These are phyloP conservation scores for Oenanthe melanoleuca DNA, from an alignment of 2,113 vertebrate genomes.

Conservation along the genomic window DNA sequence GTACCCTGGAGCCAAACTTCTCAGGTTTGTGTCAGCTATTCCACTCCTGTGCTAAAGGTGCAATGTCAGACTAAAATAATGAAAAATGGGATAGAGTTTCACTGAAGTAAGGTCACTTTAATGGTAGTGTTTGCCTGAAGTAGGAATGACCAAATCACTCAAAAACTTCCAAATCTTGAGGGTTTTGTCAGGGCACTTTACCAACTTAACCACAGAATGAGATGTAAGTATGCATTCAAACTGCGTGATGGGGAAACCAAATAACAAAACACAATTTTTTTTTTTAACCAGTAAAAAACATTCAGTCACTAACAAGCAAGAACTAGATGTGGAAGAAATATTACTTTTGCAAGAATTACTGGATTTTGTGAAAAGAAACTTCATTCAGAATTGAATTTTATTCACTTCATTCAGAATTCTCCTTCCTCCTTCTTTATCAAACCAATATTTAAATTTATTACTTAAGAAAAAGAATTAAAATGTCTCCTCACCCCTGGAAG, in stretches of 20 bases:
- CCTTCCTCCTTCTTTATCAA: background rate
- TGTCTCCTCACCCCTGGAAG: conserved; percentile 2
- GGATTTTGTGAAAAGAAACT: background rate
- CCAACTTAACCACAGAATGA: background rate
- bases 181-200: background rate
- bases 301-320: background rate
- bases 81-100: background rate
- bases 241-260: background rate
- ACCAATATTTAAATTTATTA: background rate
- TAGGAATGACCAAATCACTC: background rate
- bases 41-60: background rate
- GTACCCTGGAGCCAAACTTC: background rate
- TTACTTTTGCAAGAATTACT: background rate
- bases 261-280: background rate
- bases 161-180: accelerated
- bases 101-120: background rate
- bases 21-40: background rate
- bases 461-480: conserved; percentile 13
- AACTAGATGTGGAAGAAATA: background rate
- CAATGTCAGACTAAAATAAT: background rate
- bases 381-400: background rate
- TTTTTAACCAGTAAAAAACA: background rate
- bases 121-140: background rate
- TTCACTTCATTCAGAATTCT: background rate
- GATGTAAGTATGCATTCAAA: background rate